These are phyloP conservation scores for Bursaphelenchus okinawaensis DNA, from an alignment of 2,888 invertebrate genomes.

Conservation along the genomic window DNA sequence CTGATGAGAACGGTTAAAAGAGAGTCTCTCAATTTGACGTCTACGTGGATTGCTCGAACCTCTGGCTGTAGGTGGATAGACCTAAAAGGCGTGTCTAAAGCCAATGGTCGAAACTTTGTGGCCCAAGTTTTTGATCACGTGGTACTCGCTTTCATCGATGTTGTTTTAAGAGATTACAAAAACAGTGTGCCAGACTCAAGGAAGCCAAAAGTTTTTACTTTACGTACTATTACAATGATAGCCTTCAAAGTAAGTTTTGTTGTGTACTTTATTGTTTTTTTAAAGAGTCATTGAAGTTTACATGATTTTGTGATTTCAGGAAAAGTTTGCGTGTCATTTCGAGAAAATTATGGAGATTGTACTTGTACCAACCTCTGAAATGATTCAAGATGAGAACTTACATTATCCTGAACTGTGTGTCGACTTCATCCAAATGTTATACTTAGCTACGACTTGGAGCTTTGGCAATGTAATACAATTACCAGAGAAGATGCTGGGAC, in stretches of 20 bases:
- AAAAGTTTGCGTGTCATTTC: slow-evolving; percentile 29
- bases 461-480: slow-evolving; percentile 80
- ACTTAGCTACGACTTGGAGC: slow-evolving; percentile 85
- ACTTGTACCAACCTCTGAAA: slow-evolving; percentile 95
- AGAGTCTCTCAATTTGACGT: slow-evolving; percentile 91
- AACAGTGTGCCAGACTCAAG: slow-evolving; percentile 88
- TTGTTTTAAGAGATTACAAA: slow-evolving; percentile 92
- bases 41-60: slow-evolving; percentile 88
- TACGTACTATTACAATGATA: slow-evolving; percentile 50
- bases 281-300: not conserved
- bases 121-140: slow-evolving; percentile 21
- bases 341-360: slow-evolving; percentile 86
- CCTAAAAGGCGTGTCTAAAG: not conserved
- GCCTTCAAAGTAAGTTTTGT: slow-evolving; percentile 36
- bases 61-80: slow-evolving; percentile 70
- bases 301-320: slow-evolving; percentile 25
- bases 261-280: not conserved
- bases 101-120: not conserved
- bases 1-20: slow-evolving; percentile 97
- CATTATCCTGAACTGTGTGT: slow-evolving; percentile 97
- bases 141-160: slow-evolving; percentile 86
- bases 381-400: slow-evolving; percentile 88
- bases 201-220: slow-evolving; percentile 84
- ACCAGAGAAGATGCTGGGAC: slow-evolving; percentile 82
- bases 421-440: slow-evolving; percentile 87